Conservation (phyloP, 2,113 vertebrate species). For the Pelecanoides urinatrix region DNA sequence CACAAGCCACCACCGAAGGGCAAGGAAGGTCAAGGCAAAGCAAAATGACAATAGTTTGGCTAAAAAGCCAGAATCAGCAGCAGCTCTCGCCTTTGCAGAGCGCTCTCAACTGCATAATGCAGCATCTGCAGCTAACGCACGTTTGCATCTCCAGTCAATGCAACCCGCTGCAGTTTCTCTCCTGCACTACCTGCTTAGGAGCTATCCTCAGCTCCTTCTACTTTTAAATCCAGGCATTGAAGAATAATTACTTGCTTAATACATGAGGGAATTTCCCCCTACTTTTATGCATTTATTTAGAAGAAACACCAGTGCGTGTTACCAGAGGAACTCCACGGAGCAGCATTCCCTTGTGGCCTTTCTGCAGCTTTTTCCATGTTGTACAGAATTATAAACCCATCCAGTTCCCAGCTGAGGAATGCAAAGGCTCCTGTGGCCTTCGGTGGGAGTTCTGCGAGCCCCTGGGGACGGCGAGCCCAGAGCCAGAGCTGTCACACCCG, state of each 20-base stretch:
- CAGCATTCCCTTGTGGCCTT: background rate
- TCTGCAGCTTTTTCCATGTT: background rate
- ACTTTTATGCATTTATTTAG: background rate
- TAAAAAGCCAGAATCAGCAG: background rate
- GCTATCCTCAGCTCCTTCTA: background rate
- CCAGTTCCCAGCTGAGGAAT: background rate
- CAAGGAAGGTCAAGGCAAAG: background rate
- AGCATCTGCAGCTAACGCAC: background rate
- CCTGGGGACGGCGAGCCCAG: background rate
- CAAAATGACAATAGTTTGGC: background rate
- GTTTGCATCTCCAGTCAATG: background rate
- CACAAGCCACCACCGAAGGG: background rate
- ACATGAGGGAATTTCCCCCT: background rate
- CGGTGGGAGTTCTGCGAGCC: background rate
- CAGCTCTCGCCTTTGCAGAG: background rate
- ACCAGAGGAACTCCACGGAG: background rate
- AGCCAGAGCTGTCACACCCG: background rate
- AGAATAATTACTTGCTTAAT: background rate
- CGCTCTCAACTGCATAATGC: background rate
- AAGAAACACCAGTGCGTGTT: background rate
- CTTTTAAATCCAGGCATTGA: background rate
- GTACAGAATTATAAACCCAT: background rate
- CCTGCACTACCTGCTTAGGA: background rate
- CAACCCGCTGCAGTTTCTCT: background rate
- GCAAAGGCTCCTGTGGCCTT: background rate